Percentiles rank a stretch among this genome's conserved stretches.
Conservation (phyloP, 2,888 invertebrate genomes). For the Drosophila macrospina region DNA sequence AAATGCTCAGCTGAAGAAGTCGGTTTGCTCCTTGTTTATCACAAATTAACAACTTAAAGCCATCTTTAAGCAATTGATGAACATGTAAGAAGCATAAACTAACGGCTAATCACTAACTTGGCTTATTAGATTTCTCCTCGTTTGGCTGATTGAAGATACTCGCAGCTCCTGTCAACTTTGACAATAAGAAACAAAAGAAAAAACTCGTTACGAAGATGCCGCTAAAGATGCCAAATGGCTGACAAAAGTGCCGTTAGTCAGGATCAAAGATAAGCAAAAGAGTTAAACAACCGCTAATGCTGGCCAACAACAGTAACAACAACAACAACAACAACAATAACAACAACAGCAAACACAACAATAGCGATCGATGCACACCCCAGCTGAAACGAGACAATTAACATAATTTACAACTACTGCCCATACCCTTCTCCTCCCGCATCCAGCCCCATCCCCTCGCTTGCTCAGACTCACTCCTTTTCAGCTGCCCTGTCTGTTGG, state of each 20-base stretch:
- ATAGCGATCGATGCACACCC: constrained; percentile 31
- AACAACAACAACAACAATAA: constrained; percentile 10
- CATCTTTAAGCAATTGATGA: background rate
- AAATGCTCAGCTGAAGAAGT: background rate
- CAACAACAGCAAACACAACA: constrained; percentile 18
- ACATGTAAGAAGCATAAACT: background rate
- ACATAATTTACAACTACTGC: constrained; percentile 66
- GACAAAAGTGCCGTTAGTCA: constrained; percentile 65
- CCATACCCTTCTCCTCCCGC: constrained; percentile 16
- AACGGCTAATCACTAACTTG: constrained; percentile 13
- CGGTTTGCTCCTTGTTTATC: background rate
- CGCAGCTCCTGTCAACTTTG: constrained; percentile 41
- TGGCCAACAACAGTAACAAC: constrained; percentile 24
- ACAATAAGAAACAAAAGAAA: constrained; percentile 15
- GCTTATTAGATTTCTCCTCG: constrained; percentile 50
- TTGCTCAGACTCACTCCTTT: background rate
- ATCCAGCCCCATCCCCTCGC: too few species aligned
- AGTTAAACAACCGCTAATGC: constrained; percentile 50
- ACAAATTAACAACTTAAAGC: background rate
- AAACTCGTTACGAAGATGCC: constrained; percentile 31
- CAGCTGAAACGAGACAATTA: constrained; percentile 69
- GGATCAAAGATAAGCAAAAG: constrained; percentile 57
- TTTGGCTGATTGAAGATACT: constrained; percentile 41
- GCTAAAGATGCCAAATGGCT: constrained; percentile 39
- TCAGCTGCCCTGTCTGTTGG: constrained; percentile 13